A percentile compares a stretch with the other conserved stretches of the same genome.
Evolutionary conservation across 2,797 vertebrate genomes (phyloP).

Genomic region (Phaenicophaeus curvirostris): DNA sequence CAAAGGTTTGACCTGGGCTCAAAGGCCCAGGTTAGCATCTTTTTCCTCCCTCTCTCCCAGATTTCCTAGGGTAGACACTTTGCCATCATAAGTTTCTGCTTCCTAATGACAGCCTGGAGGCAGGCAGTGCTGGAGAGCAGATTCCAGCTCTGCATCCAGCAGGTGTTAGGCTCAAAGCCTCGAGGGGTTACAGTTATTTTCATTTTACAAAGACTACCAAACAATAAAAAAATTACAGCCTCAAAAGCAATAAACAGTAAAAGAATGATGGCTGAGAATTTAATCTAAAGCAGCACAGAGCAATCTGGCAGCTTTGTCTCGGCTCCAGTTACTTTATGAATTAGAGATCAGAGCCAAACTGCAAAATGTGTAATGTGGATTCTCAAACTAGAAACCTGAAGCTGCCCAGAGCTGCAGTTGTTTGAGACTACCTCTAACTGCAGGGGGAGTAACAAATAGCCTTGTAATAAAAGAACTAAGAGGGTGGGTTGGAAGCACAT

Average conservation of each 20-base stretch:
- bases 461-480: accelerated
- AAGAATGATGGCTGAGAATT: not conserved
- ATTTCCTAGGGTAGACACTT: not conserved
- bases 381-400: not conserved
- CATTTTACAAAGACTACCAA: not conserved
- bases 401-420: not conserved
- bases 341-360: not conserved
- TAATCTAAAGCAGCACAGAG: not conserved
- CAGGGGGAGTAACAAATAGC: not conserved
- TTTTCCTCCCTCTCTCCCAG: not conserved
- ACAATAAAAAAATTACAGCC: not conserved
- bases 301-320: not conserved
- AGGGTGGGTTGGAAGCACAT: accelerated
- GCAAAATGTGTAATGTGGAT: accelerated
- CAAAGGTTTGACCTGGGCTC: too few species aligned
- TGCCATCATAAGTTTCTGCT: not conserved
- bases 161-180: not conserved
- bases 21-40: not conserved
- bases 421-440: not conserved
- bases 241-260: not conserved
- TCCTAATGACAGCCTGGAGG: not conserved
- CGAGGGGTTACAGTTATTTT: too few species aligned
- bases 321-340: not conserved
- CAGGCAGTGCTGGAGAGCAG: not conserved
- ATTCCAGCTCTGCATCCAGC: not conserved